phyloP scores from a whole-genome alignment of 2,797 vertebrate genomes.

The Siniperca undulata region DNA sequence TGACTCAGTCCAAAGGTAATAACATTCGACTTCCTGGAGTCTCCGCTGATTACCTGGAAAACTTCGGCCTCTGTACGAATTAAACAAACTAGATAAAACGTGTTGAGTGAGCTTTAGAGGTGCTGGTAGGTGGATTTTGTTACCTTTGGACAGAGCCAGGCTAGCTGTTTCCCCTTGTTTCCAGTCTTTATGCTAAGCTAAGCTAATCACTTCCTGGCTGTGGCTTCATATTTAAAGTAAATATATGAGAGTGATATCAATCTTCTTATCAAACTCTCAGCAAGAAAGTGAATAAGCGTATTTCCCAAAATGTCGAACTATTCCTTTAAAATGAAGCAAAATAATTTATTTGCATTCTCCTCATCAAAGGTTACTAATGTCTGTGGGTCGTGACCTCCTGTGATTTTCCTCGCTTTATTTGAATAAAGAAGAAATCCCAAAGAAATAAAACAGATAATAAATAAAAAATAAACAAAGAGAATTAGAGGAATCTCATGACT shows the following conservation, averaged over 20 bases:
- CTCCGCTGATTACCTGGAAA: background rate
- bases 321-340: background rate
- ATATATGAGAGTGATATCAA: background rate
- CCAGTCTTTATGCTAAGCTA: background rate
- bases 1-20: background rate
- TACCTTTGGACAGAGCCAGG: background rate
- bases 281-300: background rate
- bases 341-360: background rate
- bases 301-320: background rate
- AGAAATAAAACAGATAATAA: background rate
- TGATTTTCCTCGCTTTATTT: background rate
- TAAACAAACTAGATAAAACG: background rate
- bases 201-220: background rate
- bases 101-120: background rate
- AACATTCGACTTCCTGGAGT: background rate
- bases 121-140: background rate
- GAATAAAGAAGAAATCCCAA: background rate
- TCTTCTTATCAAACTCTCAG: background rate
- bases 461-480: background rate
- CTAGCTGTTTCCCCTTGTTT: background rate
- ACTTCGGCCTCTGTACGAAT: background rate
- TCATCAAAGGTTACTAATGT: background rate
- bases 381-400: background rate
- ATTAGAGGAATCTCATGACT: no score
- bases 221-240: background rate